Percentiles rank a stretch among this genome's conserved stretches.
These are phyloP conservation scores for Dicranocentrus wangi DNA, from an alignment of 2,888 invertebrate species.

Conservation along the genomic window DNA sequence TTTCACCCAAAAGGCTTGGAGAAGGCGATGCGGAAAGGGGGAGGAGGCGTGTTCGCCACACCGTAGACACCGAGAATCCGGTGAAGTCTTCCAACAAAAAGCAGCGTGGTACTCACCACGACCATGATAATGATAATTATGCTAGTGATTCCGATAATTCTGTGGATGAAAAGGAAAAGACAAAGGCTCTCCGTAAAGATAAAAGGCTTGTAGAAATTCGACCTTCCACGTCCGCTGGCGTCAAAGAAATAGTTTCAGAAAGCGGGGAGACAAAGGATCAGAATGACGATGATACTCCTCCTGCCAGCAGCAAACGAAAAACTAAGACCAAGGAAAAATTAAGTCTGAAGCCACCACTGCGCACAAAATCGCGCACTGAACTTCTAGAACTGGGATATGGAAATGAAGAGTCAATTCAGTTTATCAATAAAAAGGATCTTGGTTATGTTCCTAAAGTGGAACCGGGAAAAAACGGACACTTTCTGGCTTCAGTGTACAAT, in stretches of 20 bases:
- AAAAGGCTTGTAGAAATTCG: no score
- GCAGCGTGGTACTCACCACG: no score
- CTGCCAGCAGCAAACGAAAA: not conserved
- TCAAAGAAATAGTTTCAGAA: not conserved
- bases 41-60: no score
- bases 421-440: constrained; percentile 43
- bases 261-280: not conserved
- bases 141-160: no score
- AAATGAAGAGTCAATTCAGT: not conserved
- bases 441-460: constrained; percentile 49
- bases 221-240: no score
- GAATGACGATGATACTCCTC: not conserved
- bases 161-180: no score
- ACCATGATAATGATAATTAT: no score
- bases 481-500: constrained; percentile 37
- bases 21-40: no score
- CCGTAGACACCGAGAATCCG: no score
- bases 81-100: no score
- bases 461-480: constrained; percentile 41
- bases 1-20: not conserved
- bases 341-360: not conserved
- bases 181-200: no score
- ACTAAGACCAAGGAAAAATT: not conserved
- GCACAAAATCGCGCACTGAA: no score
- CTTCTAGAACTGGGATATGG: not conserved